Base-by-base conservation (phyloP, 2,113 vertebrate species). In the Esox niger region DNA sequence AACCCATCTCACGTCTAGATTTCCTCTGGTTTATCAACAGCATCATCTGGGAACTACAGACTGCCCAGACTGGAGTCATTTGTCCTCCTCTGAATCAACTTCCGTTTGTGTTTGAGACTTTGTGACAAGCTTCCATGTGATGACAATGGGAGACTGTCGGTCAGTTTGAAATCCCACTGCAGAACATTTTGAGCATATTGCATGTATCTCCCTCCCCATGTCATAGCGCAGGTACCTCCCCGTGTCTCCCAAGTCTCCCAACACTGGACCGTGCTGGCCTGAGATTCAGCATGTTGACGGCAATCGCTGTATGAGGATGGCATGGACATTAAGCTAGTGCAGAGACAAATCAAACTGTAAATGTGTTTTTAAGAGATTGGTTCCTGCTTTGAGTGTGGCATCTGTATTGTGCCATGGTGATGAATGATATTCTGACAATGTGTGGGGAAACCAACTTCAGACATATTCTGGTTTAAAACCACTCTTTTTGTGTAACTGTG, bases 261-360 rank as follows among this genome's bases (percentile, higher is more conserved):
- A 66, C 29, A 54, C 43, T 66, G 64, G 47, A 63, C 38, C 47
- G 49, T 66, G 47, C 17, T 32, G 64, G 11, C 10, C 3, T 55
- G n/a, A 55, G 23, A 70, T 11, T 30, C 46, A 62, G 29, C 47
- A 25, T 33, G 35, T 43, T 38, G 27, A 62, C 47, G 26, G 26
- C 43, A 35, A 25, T 21, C 35, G 63, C 23, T 52, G 29, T 62
- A 46, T 3, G 30, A 70, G 62, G 23, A n/a, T 17, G 10, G 2
- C 4, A 43, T 43, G 13, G 11, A 17, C 38, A 43, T 43, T 43
- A 17, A 43, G 38, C 38, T 4, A 43, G 38, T 43, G 38, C 38
- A 43, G 38, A 15, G 38, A 43, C 1, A 26, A 33, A 30, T 23
- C 54, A 7, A 61, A 25, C 26, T 62, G 25, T 47, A 46, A 27